Evolutionary conservation across 2,113 vertebrate genomes (phyloP), one percentile per base, ranked within the genome.

Genomic region (Bombycilla garrulus): DNA sequence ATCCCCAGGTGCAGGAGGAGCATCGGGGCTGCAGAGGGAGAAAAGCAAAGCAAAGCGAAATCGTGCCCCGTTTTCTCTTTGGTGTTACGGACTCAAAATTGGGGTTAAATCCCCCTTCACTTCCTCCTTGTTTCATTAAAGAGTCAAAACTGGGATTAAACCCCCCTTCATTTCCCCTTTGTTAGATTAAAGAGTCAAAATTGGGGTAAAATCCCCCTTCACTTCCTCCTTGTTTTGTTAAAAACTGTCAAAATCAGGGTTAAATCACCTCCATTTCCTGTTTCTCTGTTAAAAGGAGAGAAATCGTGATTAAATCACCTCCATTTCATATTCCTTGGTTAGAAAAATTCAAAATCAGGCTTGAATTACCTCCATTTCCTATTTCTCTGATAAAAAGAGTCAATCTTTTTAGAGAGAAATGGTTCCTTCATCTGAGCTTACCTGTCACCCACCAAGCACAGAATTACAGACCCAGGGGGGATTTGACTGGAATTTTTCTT

Each of bases 51-150:
- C 4, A 4, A 31, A 26, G 33, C 1, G 8, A 79, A 70, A 35
- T 1, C 4, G 0, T 1, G 11, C 45, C 25, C 15, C 10, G 0
- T 17, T 38, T 53, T 61, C 47, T 48, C 17, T 28, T 26, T 4
- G 18, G 22, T 16, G 22, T 20, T 26, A 58, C 15, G 12, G 14
- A 70, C 35, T 15, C 35, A 29, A 66, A 66, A 66, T 20, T 0
- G 6, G 36, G 11, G 15, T 48, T n/a, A 57, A 57, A 48, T 33
- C 2, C 22, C 11, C 11, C 22, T 25, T 29, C 2, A 14, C 33
- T 81, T 57, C n/a, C 5, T 53, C 10, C 1, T 58, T 31, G 9
- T 7, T 71, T 36, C 2, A 15, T 38, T 61, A 53, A 14, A 20
- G 4, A 20, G 16, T 21, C 21, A 61, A 21, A 70, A 51, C 5